A percentile compares a stretch with the other conserved stretches of the same genome.
Conservation (phyloP, 1,140 invertebrate species). For the Monochamus saltuarius region DNA sequence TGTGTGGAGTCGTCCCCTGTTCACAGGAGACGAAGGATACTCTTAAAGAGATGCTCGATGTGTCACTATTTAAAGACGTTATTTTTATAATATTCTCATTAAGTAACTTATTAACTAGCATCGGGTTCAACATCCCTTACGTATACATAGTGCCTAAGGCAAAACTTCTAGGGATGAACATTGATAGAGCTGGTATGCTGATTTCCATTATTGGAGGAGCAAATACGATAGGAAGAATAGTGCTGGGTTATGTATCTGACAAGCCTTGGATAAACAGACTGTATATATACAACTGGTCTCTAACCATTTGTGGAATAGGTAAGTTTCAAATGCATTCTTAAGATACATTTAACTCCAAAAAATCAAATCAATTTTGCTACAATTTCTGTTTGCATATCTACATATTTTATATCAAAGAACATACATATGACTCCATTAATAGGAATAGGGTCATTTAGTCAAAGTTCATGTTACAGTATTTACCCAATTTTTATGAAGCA, state of each 20-base stretch:
- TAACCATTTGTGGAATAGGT: conserved; percentile 83
- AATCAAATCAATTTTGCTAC: too few relatives aligned
- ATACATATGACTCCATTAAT: too few relatives aligned
- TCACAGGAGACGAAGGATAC: conserved; percentile 59
- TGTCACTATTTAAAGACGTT: conserved; percentile 78
- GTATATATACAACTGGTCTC: conserved; percentile 82
- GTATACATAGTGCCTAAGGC: conserved; percentile 76
- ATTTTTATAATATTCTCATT: conserved; percentile 88
- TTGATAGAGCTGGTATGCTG: conserved; percentile 64
- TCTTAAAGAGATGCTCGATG: conserved; percentile 75
- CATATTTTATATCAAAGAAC: too few relatives aligned
- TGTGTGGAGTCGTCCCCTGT: not conserved
- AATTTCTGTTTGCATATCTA: too few relatives aligned
- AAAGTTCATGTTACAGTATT: not conserved
- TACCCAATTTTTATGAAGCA: too few relatives aligned
- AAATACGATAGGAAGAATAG: conserved; percentile 84
- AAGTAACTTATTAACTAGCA: conserved; percentile 94
- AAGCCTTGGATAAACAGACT: conserved; percentile 86
- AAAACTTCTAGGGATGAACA: conserved; percentile 58
- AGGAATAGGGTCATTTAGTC: not conserved
- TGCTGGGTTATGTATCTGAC: conserved; percentile 83
- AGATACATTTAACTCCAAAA: not conserved
- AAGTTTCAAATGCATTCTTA: conserved; percentile 45
- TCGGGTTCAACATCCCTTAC: conserved; percentile 95
- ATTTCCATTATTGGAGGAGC: conserved; percentile 80